phyloP scores from a whole-genome alignment of 2,113 vertebrate genomes.

The Kobus ellipsiprymnus region DNA sequence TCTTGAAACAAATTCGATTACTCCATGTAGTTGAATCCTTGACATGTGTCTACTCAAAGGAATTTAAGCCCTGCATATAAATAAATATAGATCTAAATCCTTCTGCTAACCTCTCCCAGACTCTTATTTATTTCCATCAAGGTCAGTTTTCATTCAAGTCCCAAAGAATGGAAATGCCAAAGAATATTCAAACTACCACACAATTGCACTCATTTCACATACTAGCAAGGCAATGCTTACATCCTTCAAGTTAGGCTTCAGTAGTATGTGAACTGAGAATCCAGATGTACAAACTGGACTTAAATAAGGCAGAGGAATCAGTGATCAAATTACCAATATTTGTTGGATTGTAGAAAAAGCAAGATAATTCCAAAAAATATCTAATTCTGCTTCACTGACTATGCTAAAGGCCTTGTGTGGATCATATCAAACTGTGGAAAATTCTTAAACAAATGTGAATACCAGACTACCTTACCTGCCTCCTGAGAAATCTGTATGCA shows the following conservation, averaged over 20 bases:
- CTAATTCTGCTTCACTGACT: background rate
- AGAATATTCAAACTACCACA: background rate
- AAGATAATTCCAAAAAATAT: background rate
- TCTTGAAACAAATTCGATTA: background rate
- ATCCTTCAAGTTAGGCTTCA: background rate
- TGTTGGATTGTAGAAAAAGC: background rate
- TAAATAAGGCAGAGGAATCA: background rate
- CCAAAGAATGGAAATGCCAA: background rate
- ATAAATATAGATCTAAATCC: background rate
- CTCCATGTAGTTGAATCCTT: background rate
- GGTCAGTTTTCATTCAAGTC: background rate
- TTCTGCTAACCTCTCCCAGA: background rate
- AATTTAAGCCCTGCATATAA: background rate
- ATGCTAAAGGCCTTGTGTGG: background rate
- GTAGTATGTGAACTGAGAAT: background rate
- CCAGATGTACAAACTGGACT: background rate
- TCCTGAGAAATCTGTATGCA: background rate
- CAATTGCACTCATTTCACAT: background rate
- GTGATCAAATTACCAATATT: background rate
- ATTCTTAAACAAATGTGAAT: background rate
- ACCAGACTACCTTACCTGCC: background rate
- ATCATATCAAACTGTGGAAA: background rate
- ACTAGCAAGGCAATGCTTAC: background rate
- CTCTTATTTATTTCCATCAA: background rate
- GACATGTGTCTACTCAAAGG: background rate